Base-by-base conservation (phyloP, 1,140 invertebrate species). In the Pissodes strobi region DNA sequence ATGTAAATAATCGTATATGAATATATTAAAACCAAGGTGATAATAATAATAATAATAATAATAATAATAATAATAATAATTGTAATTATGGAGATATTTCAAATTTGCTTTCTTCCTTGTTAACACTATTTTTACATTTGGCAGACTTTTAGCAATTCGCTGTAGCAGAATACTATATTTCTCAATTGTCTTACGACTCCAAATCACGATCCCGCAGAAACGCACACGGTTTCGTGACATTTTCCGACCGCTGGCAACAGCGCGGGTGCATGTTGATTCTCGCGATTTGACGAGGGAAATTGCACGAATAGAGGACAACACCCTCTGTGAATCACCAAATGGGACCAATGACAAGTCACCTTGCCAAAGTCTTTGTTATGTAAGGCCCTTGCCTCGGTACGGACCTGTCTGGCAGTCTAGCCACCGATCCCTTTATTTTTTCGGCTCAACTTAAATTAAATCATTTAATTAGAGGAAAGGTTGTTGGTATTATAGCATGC, bases 241-340 rank as follows among this genome's bases (percentile, higher is more conserved):
- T 38, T 57, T 13, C 25, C 30, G n/a, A 37, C 6, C 9, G 1
- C 17, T 34, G 58, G 46, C 58, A 61, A 49, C 58, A 27, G 22
- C 10, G 46, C 27, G 30, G 23, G n/a, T 13, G 45, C 30, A 22
- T 51, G 58, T 61, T 61, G 58, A 49, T 61, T 61, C 46, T 27
- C 27, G 45, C 58, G 58, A 51, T 51, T 39, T 51, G 67, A 64
- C 43, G 67, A 67, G 70, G 62, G 19, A 64, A 64, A 56, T 49
- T 64, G 52, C 62, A 56, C 45, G 56, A 22, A 66, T 64, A 67
- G 76, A 78, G 76, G 76, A 74, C 76, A 76, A 78, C 76, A 78
- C 76, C 76, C 76, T 78, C 76, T 67, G 67, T 78, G 76, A 78
- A 61, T 78, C 76, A 77, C 71, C 72, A 77, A n/a, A 77, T 77